Evolutionary conservation across 2,113 vertebrate species (phyloP).

Genomic region (Apteryx owenii): DNA sequence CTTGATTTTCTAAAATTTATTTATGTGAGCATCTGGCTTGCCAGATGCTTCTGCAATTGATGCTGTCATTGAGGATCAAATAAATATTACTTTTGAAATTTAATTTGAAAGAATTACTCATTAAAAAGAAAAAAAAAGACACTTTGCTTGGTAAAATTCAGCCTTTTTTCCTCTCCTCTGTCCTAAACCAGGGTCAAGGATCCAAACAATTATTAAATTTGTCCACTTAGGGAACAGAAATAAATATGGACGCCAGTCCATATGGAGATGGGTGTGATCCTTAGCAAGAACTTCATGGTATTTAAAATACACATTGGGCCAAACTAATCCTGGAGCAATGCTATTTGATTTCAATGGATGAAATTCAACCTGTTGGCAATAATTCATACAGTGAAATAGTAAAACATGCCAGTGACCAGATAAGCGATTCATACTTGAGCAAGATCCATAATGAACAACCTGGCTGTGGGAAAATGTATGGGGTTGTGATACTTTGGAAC

Average conservation of each 20-base stretch:
- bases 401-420: background rate
- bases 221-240: background rate
- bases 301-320: background rate
- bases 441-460: background rate
- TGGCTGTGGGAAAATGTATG: background rate
- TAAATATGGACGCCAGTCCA: background rate
- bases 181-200: background rate
- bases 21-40: constrained; percentile 1
- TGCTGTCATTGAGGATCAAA: background rate
- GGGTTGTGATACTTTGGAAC: background rate
- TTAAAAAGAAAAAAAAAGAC: background rate
- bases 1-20: background rate
- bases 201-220: background rate
- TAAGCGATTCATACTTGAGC: background rate
- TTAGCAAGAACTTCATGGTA: background rate
- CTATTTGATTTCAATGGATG: background rate
- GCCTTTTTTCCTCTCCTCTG: background rate
- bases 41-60: background rate
- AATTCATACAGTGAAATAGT: background rate
- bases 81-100: background rate
- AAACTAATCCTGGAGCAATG: background rate
- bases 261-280: background rate
- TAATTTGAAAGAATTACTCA: background rate
- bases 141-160: background rate
- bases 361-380: background rate